phyloP scores from a whole-genome alignment of 2,113 vertebrate genomes.

The Rhadina sibilatrix region DNA sequence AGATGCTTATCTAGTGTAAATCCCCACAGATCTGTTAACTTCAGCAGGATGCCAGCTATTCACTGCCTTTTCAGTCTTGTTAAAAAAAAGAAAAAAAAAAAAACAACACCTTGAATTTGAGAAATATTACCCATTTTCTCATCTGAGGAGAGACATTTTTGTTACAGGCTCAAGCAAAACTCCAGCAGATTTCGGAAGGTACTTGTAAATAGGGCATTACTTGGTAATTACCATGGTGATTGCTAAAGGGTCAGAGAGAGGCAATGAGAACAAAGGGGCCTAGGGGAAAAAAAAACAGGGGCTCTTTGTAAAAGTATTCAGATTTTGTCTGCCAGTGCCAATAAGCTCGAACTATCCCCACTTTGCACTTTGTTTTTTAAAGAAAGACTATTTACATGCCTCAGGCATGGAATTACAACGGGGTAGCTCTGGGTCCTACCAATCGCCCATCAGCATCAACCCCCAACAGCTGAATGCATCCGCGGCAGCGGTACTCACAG shows the following conservation, averaged over 20 bases:
- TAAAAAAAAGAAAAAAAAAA: background rate
- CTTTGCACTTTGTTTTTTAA: background rate
- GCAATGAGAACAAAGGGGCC: background rate
- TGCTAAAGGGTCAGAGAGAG: background rate
- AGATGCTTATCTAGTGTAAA: constrained; percentile 10
- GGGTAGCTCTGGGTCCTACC: background rate
- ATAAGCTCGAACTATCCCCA: background rate
- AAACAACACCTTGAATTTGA: background rate
- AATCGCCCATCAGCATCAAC: background rate
- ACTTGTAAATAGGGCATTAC: constrained; percentile 14
- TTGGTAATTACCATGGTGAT: constrained; percentile 26
- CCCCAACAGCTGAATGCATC: background rate
- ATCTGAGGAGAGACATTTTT: background rate
- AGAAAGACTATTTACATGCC: background rate
- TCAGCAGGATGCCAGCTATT: background rate
- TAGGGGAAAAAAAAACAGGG: background rate
- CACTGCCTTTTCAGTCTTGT: background rate
- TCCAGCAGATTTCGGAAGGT: background rate
- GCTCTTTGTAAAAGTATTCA: constrained; percentile 13
- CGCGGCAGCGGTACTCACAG: background rate
- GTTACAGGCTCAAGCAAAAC: background rate
- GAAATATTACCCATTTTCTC: background rate
- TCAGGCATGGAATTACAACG: background rate
- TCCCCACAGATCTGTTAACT: background rate
- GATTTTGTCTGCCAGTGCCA: background rate